phyloP scores from a whole-genome alignment of 37 sponge, comb jelly and placozoan species.

The Dysidea cf. avara region DNA sequence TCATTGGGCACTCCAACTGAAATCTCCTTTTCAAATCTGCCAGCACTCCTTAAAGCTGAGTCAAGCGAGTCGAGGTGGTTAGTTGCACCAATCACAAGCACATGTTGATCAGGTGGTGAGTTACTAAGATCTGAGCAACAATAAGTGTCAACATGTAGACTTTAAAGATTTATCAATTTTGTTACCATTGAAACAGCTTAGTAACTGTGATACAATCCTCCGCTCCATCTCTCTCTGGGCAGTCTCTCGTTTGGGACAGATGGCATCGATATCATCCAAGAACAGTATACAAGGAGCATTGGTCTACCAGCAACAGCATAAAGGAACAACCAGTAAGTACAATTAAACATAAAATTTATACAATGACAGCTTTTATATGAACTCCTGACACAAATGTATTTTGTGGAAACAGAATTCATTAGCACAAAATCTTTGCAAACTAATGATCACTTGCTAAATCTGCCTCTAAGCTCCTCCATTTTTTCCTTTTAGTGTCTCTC shows the following conservation, averaged over 20 bases:
- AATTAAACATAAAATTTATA: background rate
- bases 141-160: background rate
- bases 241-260: conserved; percentile 90
- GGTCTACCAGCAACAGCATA: conserved; percentile 13
- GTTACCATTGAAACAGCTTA: conserved; percentile 87
- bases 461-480: too few species aligned
- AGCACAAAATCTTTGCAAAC: too few species aligned
- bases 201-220: conserved; percentile 92
- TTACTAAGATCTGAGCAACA: conserved; percentile 6
- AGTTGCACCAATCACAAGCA: conserved; percentile 92
- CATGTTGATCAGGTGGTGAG: conserved; percentile 7
- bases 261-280: conserved; percentile 96
- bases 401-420: too few species aligned
- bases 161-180: background rate
- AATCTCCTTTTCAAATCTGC: conserved; percentile 92
- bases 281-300: conserved; percentile 88
- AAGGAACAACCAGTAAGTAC: background rate
- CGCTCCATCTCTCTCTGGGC: conserved; percentile 95
- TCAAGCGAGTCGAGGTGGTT: conserved; percentile 83
- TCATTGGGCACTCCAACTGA: conserved; percentile 91
- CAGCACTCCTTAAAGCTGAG: conserved; percentile 89
- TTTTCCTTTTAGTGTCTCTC: too few species aligned
- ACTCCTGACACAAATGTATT: background rate
- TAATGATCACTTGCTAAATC: too few species aligned
- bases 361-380: background rate